Evolutionary conservation across 2,113 vertebrate genomes (phyloP), one percentile per base, ranked within the genome.

Genomic region (Eretmodus cyanostictus): DNA sequence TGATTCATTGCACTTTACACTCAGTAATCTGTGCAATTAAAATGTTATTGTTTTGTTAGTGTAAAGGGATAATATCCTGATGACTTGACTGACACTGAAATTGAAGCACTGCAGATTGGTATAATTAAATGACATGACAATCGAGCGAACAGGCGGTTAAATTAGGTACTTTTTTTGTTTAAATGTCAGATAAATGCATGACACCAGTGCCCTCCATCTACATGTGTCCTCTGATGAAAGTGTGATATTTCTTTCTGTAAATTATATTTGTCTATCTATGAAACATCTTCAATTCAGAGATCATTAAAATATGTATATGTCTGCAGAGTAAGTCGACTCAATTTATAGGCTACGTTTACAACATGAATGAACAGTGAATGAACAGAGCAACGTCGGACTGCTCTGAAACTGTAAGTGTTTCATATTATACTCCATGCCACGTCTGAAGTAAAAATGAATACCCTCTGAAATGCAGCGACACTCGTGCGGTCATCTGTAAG

Each of bases 131-230:
- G 27, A 6, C 24, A 31, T 17, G 42, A 49, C 10, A 78, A 47
- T 51, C 11, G 10, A 51, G 27, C 17, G 17, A 78, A 3, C 9
- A 1, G 29, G 11, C 9, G 31, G 34, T 38, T 80, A 3, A 85
- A 85, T 59, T 19, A 66, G 90, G 89, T 91, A 94, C 93, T 89
- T 87, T 59, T 84, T 22, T 40, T 85, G 34, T 68, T 68, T 68
- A 68, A 45, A 47, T 27, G 68, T 47, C 9, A 71, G 4, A 40
- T 80, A 76, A 19, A 53, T 71, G 10, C 8, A 34, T 54, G 55
- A 45, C 53, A 68, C 16, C 7, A 54, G 16, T 84, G 13, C 27
- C 40, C 6, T 55, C 10, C 19, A 31, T 29, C 16, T 49, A n/a
- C 27, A 49, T 6, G 73, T 31, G 42, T 78, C 73, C 73, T 51